A percentile compares a stretch with the other conserved stretches of the same genome.
phyloP scores from a whole-genome alignment of 2,888 invertebrate species.

The Lamellibrachia columna region DNA sequence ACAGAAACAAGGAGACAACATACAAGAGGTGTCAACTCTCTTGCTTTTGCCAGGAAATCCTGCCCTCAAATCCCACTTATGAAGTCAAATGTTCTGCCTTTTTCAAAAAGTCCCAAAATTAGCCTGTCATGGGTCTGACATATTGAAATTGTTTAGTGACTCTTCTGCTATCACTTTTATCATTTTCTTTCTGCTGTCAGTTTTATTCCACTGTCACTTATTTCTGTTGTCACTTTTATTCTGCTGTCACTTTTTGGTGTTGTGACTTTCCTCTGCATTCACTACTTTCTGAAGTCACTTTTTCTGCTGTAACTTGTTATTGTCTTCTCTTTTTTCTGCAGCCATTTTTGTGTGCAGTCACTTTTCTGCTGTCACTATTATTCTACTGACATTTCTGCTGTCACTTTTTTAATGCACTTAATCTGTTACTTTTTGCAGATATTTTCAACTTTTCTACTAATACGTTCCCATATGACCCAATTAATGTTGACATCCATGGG shows the following conservation, averaged over 20 bases:
- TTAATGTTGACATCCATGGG: not conserved
- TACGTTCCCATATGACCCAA: not conserved
- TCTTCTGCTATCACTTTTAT: not conserved
- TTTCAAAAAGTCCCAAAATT: not conserved
- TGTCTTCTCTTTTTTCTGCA: too few species aligned
- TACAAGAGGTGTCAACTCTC: not conserved
- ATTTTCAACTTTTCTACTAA: not conserved
- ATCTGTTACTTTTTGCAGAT: not conserved
- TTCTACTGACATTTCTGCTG: too few species aligned
- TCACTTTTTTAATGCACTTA: too few species aligned
- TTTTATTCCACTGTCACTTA: not conserved
- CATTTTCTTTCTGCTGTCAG: not conserved
- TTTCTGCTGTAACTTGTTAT: too few species aligned
- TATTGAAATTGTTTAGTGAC: not conserved
- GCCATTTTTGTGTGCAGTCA: too few species aligned
- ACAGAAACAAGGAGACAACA: conserved; percentile 21
- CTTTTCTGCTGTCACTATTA: too few species aligned
- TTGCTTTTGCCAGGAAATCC: too few species aligned
- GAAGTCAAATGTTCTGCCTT: not conserved
- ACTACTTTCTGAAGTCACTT: too few species aligned
- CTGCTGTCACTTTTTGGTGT: too few species aligned
- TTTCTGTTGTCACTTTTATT: not conserved
- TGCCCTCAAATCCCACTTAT: too few species aligned
- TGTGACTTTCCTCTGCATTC: too few species aligned
- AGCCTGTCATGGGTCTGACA: not conserved